Evolutionary conservation across 2,888 invertebrate species (phyloP).

Genomic region (Abrostola tripartita): DNA sequence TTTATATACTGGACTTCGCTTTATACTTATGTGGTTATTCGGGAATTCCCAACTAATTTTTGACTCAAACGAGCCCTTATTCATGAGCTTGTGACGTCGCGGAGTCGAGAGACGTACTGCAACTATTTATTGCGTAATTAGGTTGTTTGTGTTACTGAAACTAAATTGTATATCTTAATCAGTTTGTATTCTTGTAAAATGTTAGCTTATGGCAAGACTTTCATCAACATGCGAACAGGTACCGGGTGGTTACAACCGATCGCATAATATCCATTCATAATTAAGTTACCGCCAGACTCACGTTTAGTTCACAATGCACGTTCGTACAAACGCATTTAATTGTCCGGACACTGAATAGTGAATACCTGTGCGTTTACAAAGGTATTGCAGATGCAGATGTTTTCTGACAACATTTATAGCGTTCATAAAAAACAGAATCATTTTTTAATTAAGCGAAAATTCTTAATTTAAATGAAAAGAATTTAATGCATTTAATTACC

Average conservation of each 20-base stretch:
- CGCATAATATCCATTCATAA: conserved; percentile 43
- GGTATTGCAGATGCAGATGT: conserved; percentile 17
- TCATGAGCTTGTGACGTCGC: no score
- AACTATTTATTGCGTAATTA: no score
- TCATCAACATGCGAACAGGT: conserved; percentile 30
- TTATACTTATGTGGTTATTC: no score
- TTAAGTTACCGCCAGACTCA: conserved; percentile 16
- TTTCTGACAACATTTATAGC: conserved; percentile 3
- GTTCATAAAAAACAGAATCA: not conserved
- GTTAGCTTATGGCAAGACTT: conserved; percentile 8
- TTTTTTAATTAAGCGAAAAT: conserved; percentile 1
- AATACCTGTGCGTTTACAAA: conserved; percentile 6
- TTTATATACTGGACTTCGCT: no score
- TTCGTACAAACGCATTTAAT: conserved; percentile 25
- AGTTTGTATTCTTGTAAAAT: no score
- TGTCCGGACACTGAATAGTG: conserved; percentile 15
- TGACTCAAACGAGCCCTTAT: no score
- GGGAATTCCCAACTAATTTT: no score
- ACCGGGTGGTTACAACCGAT: conserved; percentile 39
- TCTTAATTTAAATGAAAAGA: conserved; percentile 3
- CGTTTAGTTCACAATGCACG: conserved; percentile 31
- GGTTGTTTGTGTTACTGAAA: no score
- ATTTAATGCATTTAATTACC: not conserved
- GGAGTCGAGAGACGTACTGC: no score
- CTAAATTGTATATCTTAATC: no score